Percentiles rank a stretch among this genome's conserved stretches.
Evolutionary conservation across 2,797 vertebrate species (phyloP).

Genomic region (Leptatherina wallacei): DNA sequence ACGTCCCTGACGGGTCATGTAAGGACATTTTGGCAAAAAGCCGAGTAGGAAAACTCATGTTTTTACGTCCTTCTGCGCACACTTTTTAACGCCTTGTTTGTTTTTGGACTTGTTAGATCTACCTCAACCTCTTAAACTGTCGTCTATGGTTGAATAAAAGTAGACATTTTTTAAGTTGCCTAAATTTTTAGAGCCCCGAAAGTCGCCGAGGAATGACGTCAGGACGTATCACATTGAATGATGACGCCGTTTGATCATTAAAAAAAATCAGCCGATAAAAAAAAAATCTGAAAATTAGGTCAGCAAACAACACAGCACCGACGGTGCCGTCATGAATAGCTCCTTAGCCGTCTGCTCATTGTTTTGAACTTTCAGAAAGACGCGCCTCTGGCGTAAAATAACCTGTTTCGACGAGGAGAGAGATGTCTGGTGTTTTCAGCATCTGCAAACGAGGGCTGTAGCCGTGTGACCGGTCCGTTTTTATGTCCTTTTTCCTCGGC

Average conservation of each 20-base stretch:
- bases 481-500: constrained; percentile 42
- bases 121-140: fast-evolving
- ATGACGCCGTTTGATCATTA: constrained; percentile 84
- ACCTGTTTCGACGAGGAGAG: constrained; percentile 53
- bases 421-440: constrained; percentile 71
- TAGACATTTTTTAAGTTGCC: background rate
- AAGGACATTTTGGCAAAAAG: constrained; percentile 68
- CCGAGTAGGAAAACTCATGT: constrained; percentile 4
- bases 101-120: fast-evolving
- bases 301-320: constrained; percentile 51
- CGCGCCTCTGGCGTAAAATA: constrained; percentile 21
- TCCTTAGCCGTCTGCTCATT: background rate
- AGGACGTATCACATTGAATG: constrained; percentile 82
- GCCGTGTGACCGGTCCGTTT: constrained; percentile 66
- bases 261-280: constrained; percentile 81
- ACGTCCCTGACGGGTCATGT: constrained; percentile 66
- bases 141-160: too few relatives aligned
- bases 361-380: constrained; percentile 11
- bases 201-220: constrained; percentile 87
- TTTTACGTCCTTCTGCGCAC: constrained; percentile 11
- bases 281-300: constrained; percentile 76
- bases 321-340: background rate
- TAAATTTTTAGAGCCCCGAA: constrained; percentile 9
- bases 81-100: fast-evolving
- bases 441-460: constrained; percentile 72